These are phyloP conservation scores for Acomys russatus DNA, from an alignment of 2,797 vertebrate genomes.

Conservation along the genomic window DNA sequence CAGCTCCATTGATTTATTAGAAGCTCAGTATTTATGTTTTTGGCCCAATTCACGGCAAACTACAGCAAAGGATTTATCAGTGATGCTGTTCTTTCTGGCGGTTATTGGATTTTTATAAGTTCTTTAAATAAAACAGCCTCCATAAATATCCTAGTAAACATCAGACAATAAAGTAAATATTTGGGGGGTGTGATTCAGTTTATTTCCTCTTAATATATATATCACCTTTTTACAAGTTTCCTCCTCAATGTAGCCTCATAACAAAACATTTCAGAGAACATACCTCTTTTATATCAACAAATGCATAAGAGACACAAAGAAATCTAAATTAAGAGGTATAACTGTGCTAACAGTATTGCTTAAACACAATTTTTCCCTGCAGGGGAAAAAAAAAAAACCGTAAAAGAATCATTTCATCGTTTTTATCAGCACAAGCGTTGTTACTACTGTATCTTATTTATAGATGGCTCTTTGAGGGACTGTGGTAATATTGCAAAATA, in stretches of 20 bases:
- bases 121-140: conserved; percentile 78
- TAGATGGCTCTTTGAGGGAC: conserved; percentile 89
- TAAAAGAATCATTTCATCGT: conserved; percentile 89
- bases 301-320: conserved; percentile 73
- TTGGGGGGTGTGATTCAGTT: conserved; percentile 73
- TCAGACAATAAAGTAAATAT: conserved; percentile 86
- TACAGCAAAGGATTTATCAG: conserved; percentile 82
- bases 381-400: conserved; percentile 80
- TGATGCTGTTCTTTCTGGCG: conserved; percentile 71
- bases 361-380: conserved; percentile 83
- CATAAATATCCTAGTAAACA: conserved; percentile 86
- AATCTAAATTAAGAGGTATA: conserved; percentile 82
- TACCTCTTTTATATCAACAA: conserved; percentile 83
- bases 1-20: conserved; percentile 90
- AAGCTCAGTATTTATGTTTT: conserved; percentile 85
- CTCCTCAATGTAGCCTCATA: conserved; percentile 65
- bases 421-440: conserved; percentile 88
- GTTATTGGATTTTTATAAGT: conserved; percentile 81
- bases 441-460: conserved; percentile 91
- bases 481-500: conserved; percentile 91
- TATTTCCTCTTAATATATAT: conserved; percentile 76
- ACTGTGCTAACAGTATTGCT: conserved; percentile 78
- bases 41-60: conserved; percentile 83
- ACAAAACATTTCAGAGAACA: conserved; percentile 82
- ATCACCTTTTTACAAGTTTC: conserved; percentile 84